Evolutionary conservation across 2,113 vertebrate species (phyloP).

Genomic region (Grallaria varia): DNA sequence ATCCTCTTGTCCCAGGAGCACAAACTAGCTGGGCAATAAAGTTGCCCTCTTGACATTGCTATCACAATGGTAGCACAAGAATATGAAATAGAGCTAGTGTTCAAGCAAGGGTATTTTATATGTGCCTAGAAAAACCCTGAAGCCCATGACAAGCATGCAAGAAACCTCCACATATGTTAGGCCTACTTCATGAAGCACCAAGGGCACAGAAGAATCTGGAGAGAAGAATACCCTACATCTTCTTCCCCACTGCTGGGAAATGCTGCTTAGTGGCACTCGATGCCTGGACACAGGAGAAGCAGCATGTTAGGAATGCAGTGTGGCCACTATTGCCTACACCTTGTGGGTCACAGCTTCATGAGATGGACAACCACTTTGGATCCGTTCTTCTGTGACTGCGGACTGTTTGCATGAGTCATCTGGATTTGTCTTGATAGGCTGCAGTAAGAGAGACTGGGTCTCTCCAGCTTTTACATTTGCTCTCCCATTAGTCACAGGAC

Average conservation of each 20-base stretch:
- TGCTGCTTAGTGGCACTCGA: neutral
- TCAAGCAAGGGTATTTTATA: neutral
- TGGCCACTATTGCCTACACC: neutral
- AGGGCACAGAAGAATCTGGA: neutral
- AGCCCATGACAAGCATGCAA: neutral
- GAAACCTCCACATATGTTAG: neutral
- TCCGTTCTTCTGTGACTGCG: slow-evolving; percentile 6
- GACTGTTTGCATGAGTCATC: slow-evolving; percentile 20
- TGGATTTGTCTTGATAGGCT: neutral
- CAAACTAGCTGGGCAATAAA: neutral
- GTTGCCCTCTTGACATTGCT: neutral
- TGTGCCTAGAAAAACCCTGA: neutral
- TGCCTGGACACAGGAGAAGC: neutral
- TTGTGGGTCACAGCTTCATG: neutral
- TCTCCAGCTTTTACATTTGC: neutral
- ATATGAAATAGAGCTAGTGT: neutral
- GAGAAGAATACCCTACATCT: neutral
- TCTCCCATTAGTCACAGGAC: neutral
- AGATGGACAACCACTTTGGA: neutral
- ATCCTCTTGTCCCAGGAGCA: neutral
- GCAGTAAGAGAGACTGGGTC: neutral
- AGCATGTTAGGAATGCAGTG: slow-evolving; percentile 26
- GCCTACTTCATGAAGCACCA: neutral
- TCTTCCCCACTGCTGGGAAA: neutral
- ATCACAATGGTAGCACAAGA: neutral